A percentile compares a stretch with the other conserved stretches of the same genome.
phyloP scores from a whole-genome alignment of 2,888 invertebrate species.

The Sthenelais limicola region DNA sequence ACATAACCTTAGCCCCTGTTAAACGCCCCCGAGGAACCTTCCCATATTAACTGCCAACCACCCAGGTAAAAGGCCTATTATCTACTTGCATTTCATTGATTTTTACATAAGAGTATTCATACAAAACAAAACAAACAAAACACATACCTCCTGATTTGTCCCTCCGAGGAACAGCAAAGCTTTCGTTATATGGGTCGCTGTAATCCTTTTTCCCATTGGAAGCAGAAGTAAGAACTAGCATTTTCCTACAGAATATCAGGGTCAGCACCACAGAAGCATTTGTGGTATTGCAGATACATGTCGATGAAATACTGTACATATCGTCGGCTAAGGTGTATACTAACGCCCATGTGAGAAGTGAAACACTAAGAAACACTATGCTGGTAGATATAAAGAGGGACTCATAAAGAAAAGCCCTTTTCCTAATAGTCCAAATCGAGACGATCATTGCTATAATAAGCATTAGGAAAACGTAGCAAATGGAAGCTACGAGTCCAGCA shows the following conservation, averaged over 20 bases:
- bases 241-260: conserved; percentile 33
- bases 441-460: conserved; percentile 15
- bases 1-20: too few species aligned
- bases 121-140: too few species aligned
- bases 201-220: background rate
- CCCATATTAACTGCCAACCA: too few species aligned
- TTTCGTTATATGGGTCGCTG: conserved; percentile 1
- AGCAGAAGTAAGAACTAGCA: conserved; percentile 26
- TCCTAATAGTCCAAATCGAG: conserved; percentile 3
- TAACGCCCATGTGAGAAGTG: conserved; percentile 16
- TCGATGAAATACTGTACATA: conserved; percentile 11
- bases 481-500: conserved; percentile 13
- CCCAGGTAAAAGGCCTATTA: too few species aligned
- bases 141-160: too few species aligned
- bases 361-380: background rate
- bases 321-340: conserved; percentile 13
- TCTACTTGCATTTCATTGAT: too few species aligned
- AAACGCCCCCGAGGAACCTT: too few species aligned
- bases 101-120: too few species aligned
- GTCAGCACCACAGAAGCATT: conserved; percentile 27
- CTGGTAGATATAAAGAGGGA: conserved; percentile 16
- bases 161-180: conserved; percentile 1
- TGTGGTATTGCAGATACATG: conserved; percentile 37
- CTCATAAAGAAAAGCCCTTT: conserved; percentile 36
- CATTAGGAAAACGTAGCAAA: conserved; percentile 34